Evolutionary conservation across 2,113 vertebrate genomes (phyloP).

Genomic region (Rana temporaria): DNA sequence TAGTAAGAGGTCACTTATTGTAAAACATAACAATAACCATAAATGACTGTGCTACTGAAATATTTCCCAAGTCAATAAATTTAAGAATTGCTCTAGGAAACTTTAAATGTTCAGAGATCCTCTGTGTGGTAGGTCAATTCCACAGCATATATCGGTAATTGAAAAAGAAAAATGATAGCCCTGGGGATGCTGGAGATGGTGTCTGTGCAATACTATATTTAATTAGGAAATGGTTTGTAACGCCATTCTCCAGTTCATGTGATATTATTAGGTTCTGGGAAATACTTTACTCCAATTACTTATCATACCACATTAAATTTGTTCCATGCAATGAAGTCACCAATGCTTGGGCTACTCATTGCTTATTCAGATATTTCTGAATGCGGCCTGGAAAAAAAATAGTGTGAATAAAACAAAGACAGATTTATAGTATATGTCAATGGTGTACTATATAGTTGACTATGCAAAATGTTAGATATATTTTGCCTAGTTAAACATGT

Average conservation of each 20-base stretch:
- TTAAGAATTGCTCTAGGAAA: constrained; percentile 30
- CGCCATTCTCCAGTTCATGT: constrained; percentile 22
- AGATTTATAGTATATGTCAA: background rate
- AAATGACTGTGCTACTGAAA: constrained; percentile 8
- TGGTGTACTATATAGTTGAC: no score
- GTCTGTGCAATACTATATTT: constrained; percentile 48
- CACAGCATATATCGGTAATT: constrained; percentile 37
- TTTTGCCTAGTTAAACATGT: no score
- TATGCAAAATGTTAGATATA: no score
- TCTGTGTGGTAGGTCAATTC: constrained; percentile 24
- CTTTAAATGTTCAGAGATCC: constrained; percentile 11
- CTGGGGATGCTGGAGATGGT: constrained; percentile 31
- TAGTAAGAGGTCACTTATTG: background rate
- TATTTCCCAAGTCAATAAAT: constrained; percentile 24
- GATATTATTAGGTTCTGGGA: constrained; percentile 41
- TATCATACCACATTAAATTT: constrained; percentile 23
- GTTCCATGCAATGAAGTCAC: constrained; percentile 9
- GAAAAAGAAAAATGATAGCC: constrained; percentile 46
- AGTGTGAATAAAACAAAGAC: background rate
- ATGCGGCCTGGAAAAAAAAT: background rate
- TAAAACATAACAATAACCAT: constrained; percentile 12
- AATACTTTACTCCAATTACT: constrained; percentile 42
- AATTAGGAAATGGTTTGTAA: constrained; percentile 47
- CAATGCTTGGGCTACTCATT: background rate
- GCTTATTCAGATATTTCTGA: background rate